Conservation (phyloP, 2,888 invertebrate genomes). For the Sacculina carcini region DNA sequence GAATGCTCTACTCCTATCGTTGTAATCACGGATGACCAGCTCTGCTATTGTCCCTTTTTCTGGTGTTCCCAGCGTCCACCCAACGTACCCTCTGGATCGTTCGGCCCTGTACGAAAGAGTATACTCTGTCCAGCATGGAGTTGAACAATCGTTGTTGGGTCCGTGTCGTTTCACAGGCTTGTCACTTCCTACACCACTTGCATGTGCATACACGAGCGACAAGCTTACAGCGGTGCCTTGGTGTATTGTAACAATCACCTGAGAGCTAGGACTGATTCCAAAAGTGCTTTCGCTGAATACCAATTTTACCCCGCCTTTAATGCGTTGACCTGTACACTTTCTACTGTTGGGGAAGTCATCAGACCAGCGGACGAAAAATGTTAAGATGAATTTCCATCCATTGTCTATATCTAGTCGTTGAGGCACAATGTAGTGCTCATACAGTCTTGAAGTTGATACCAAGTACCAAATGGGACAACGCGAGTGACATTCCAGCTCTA, state of each 20-base stretch:
- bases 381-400: not conserved
- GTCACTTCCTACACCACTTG: not conserved
- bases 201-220: not conserved
- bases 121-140: not conserved
- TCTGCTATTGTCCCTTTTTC: not conserved
- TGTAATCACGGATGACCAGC: not conserved
- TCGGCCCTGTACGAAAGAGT: not conserved
- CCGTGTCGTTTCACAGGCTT: not conserved
- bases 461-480: not conserved
- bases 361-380: not conserved
- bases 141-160: not conserved
- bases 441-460: not conserved
- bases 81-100: not conserved
- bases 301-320: not conserved
- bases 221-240: not conserved
- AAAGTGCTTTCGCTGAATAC: not conserved
- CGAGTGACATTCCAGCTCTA: not conserved
- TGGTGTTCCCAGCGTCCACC: not conserved
- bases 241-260: not conserved
- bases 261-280: not conserved
- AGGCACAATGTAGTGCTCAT: not conserved
- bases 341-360: not conserved
- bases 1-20: not conserved
- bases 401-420: too few relatives aligned
- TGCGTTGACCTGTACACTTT: not conserved